A percentile compares a stretch with the other conserved stretches of the same genome.
Conservation (phyloP, 1,140 invertebrate species). For the Drosophila funebris region DNA sequence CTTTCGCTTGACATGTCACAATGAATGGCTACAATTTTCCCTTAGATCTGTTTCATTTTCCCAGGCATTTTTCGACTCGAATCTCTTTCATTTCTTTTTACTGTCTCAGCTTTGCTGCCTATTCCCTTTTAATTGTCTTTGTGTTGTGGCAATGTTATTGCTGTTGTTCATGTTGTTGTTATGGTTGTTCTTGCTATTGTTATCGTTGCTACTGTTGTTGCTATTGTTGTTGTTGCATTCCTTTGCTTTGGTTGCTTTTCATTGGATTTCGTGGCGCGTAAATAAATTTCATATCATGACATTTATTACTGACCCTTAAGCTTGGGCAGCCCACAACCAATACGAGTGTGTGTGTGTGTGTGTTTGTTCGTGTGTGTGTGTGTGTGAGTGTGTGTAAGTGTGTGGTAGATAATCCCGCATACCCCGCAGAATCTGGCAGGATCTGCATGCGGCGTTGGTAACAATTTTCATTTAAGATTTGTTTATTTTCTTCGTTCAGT, state of each 20-base stretch:
- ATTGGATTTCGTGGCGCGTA: slow-evolving; percentile 73
- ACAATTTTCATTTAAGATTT: slow-evolving; percentile 81
- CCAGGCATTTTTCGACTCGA: not conserved
- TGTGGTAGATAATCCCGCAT: slow-evolving; percentile 50
- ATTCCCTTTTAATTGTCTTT: slow-evolving; percentile 51
- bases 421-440: slow-evolving; percentile 30
- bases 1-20: not conserved
- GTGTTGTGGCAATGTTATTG: slow-evolving; percentile 58
- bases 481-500: slow-evolving; percentile 46
- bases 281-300: slow-evolving; percentile 81
- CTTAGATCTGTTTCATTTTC: slow-evolving; percentile 26
- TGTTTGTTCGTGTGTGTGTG: not conserved
- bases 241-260: slow-evolving; percentile 69
- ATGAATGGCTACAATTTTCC: slow-evolving; percentile 30
- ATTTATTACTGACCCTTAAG: slow-evolving; percentile 81
- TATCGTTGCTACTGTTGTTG: slow-evolving; percentile 18
- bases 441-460: slow-evolving; percentile 52
- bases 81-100: slow-evolving; percentile 21
- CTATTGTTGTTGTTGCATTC: slow-evolving; percentile 66
- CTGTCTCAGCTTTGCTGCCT: slow-evolving; percentile 24
- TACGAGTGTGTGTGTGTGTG: not conserved
- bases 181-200: slow-evolving; percentile 56
- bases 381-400: not conserved
- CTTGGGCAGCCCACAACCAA: slow-evolving; percentile 43
- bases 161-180: slow-evolving; percentile 21